A percentile compares a stretch with the other conserved stretches of the same genome.
These are phyloP conservation scores for Thalpophila matura DNA, from an alignment of 2,888 invertebrate genomes.

Conservation along the genomic window DNA sequence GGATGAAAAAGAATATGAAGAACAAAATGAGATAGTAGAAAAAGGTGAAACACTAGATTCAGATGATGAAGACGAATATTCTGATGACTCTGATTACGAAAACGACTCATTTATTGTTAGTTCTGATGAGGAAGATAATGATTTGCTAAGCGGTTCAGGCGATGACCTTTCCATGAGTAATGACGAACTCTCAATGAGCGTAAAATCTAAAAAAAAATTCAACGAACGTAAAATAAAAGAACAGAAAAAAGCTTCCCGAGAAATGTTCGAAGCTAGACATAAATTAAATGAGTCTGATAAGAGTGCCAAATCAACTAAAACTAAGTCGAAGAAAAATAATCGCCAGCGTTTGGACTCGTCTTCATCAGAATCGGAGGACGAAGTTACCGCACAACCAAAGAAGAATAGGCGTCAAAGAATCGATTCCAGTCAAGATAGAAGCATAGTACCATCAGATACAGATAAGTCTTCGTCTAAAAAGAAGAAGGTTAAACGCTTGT, in stretches of 20 bases:
- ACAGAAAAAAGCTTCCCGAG: constrained; percentile 84
- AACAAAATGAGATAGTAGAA: constrained; percentile 86
- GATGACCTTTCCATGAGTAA: constrained; percentile 85
- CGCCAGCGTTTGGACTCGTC: constrained; percentile 73
- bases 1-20: constrained; percentile 84
- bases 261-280: constrained; percentile 86
- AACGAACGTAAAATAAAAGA: constrained; percentile 82
- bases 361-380: constrained; percentile 73
- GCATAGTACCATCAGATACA: constrained; percentile 48
- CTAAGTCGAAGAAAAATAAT: constrained; percentile 69
- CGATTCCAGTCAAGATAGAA: constrained; percentile 76
- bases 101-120: constrained; percentile 90
- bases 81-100: constrained; percentile 85
- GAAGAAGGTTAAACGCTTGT: constrained; percentile 68
- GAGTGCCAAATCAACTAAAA: constrained; percentile 63
- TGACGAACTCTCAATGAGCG: constrained; percentile 83
- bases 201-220: constrained; percentile 84
- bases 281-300: constrained; percentile 69
- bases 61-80: constrained; percentile 77
- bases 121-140: constrained; percentile 85
- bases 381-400: constrained; percentile 63
- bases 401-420: constrained; percentile 78
- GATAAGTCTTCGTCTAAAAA: constrained; percentile 60
- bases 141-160: constrained; percentile 83
- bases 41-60: constrained; percentile 89